Evolutionary conservation across 2,113 vertebrate genomes (phyloP), one percentile per base, ranked within the genome.

Genomic region (Lagopus leucura): DNA sequence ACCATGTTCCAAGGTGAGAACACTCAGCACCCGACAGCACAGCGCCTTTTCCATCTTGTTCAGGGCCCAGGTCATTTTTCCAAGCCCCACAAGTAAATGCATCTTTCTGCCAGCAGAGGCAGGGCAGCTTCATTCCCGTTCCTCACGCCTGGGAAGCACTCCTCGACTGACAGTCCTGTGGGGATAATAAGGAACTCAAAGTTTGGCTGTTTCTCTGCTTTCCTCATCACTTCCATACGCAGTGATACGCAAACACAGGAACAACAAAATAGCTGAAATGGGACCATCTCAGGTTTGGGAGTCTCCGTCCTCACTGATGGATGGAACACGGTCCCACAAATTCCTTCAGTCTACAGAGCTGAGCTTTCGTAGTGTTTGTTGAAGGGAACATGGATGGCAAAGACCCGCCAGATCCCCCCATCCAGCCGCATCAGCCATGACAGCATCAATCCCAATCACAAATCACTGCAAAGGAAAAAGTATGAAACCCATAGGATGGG

Each of bases 161-260:
- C 36, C 32, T 64, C 28, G 17, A 75, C 11, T 52, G 73, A 57
- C 45, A 38, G 6, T 58, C 38, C 4, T 3, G 24, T 16, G 58
- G 27, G 24, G 6, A 47, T 0, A 69, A 17, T 25, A 57, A 58
- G 57, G 52, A 73, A 34, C 42, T 3, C 9, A 17, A 14, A 24
- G 32, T 73, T 43, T 48, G 27, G 28, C 27, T 55, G 66, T 55
- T 55, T 65, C 11, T 70, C 55, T 4, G 0, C 1, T 1, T 15
- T 36, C 11, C 3, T 28, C 32, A 19, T 1, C 72, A 19, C 7
- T 90, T 85, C 64, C 28, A 50, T 4, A 18, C 2, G 0, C 2
- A 13, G 28, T 18, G 65, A 20, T 14, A 66, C 4, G 52, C 7
- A 65, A 42, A 50, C 1, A 9, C 12, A n/a, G 38, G 34, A 67